phyloP scores from a whole-genome alignment of 2,113 vertebrate genomes.

The Crotophaga sulcirostris region DNA sequence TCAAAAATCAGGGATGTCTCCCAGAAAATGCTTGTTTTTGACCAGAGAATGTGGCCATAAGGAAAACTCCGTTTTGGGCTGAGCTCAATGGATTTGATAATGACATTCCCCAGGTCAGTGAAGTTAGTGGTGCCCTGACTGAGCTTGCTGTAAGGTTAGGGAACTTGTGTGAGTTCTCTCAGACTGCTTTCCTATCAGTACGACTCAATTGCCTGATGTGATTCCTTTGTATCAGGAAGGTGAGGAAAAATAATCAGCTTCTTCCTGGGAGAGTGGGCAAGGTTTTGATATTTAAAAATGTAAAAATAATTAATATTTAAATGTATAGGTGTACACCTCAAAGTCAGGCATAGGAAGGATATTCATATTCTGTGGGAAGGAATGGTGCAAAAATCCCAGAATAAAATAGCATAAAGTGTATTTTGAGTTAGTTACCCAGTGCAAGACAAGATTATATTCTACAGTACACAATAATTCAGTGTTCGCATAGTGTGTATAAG shows the following conservation, averaged over 20 bases:
- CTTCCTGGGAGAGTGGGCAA: background rate
- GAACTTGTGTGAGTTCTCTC: background rate
- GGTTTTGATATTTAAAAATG: background rate
- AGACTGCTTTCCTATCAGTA: fast-evolving
- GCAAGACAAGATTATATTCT: background rate
- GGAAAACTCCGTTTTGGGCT: background rate
- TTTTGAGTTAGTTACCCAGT: background rate
- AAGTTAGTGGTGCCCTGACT: background rate
- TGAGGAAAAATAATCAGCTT: background rate
- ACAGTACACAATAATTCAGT: background rate
- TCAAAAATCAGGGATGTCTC: background rate
- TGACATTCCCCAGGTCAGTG: background rate
- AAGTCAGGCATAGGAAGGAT: background rate
- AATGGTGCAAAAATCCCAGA: background rate
- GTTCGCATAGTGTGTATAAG: background rate
- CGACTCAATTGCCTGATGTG: background rate
- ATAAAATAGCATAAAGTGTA: background rate
- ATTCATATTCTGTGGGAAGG: too few species aligned
- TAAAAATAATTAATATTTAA: too few species aligned
- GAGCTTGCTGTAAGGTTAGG: background rate
- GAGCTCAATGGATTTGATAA: background rate
- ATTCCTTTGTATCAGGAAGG: background rate
- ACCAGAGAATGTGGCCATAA: background rate
- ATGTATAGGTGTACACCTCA: background rate
- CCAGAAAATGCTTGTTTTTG: background rate